Conservation (phyloP, 2,113 vertebrate species). For the Propithecus coquereli region DNA sequence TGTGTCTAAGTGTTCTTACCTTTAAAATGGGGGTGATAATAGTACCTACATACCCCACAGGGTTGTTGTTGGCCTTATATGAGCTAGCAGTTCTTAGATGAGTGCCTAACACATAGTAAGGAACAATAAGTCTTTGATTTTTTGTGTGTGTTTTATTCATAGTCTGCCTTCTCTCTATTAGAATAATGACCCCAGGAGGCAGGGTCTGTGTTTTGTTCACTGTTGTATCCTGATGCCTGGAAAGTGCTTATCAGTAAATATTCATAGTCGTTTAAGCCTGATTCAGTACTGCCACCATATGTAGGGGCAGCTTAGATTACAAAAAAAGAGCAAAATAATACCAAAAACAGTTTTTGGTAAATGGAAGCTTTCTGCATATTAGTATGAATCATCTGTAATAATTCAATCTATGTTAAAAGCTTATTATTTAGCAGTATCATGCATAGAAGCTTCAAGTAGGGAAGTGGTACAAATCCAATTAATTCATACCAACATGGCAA, state of each 20-base stretch:
- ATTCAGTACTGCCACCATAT: slow-evolving; percentile 10
- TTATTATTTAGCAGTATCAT: not conserved
- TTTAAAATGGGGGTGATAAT: not conserved
- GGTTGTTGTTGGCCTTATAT: not conserved
- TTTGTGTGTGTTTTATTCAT: not conserved
- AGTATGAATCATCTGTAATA: slow-evolving; percentile 8
- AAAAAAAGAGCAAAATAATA: not conserved
- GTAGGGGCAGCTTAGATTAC: slow-evolving; percentile 19
- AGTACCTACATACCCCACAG: not conserved
- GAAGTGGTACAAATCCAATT: not conserved
- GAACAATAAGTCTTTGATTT: not conserved
- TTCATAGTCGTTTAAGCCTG: not conserved
- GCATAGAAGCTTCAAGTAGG: not conserved
- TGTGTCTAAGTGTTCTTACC: not conserved
- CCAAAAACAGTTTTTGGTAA: not conserved
- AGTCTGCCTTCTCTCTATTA: not conserved
- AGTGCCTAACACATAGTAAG: not conserved
- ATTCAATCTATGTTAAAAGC: slow-evolving; percentile 28
- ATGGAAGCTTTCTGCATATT: slow-evolving; percentile 4
- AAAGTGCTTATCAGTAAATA: not conserved
- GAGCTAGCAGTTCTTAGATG: not conserved
- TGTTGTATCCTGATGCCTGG: not conserved
- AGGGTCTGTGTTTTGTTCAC: not conserved
- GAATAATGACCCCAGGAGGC: not conserved
- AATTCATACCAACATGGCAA: not conserved